Evolutionary conservation across 2,113 vertebrate species (phyloP).

Genomic region (pig (Sus scrofa)): T2T-Sscrofa CM000818.6:126191001-126191500

Average conservation of each 20-base stretch:
- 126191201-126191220: too few relatives aligned
- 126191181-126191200: too few relatives aligned
- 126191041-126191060: neutral
- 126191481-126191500: neutral
- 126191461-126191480: neutral
- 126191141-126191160: too few relatives aligned
- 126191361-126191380: neutral
- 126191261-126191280: too few relatives aligned
- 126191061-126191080: too few relatives aligned
- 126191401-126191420: neutral
- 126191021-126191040: too few relatives aligned
- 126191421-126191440: neutral
- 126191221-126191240: too few relatives aligned
- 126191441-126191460: neutral
- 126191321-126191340: neutral
- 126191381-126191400: neutral
- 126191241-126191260: too few relatives aligned
- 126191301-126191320: neutral
- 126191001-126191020: accelerated
- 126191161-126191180: too few relatives aligned
- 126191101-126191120: too few relatives aligned
- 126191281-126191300: neutral
- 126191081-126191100: too few relatives aligned
- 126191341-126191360: neutral
- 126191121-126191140: too few relatives aligned